Evolutionary conservation across 2,888 invertebrate species (phyloP).

Genomic region (Pseudococcus viburni): DNA sequence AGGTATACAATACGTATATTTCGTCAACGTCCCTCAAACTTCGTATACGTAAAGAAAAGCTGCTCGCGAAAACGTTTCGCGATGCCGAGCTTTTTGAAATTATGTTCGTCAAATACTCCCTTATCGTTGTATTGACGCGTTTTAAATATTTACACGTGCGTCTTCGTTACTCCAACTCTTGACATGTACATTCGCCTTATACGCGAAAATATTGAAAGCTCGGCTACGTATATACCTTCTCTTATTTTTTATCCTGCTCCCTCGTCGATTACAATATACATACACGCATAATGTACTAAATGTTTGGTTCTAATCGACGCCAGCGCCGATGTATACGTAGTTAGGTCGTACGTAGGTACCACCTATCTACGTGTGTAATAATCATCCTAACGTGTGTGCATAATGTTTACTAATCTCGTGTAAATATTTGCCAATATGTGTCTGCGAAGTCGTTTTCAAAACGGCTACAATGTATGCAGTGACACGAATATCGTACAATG

Average conservation of each 20-base stretch:
- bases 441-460: neutral
- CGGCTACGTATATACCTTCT: neutral
- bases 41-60: neutral
- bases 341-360: neutral
- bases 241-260: neutral
- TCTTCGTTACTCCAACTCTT: slow-evolving; percentile 5
- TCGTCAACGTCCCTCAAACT: slow-evolving; percentile 6
- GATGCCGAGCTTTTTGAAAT: neutral
- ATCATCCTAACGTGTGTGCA: neutral
- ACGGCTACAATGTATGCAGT: neutral
- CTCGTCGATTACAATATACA: neutral
- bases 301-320: slow-evolving; percentile 2
- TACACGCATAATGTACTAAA: slow-evolving; percentile 3
- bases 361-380: neutral
- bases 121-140: slow-evolving; percentile 23
- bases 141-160: slow-evolving; percentile 25
- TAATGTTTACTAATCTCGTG: neutral
- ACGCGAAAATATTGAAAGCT: slow-evolving; percentile 1
- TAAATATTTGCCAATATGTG: slow-evolving; percentile 16
- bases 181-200: neutral
- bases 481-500: neutral
- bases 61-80: neutral
- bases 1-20: neutral
- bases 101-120: neutral
- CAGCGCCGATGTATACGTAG: neutral